A percentile compares a stretch with the other conserved stretches of the same genome.
These are phyloP conservation scores for Sarcoramphus papa DNA, from an alignment of 2,797 vertebrate species.

Conservation along the genomic window DNA sequence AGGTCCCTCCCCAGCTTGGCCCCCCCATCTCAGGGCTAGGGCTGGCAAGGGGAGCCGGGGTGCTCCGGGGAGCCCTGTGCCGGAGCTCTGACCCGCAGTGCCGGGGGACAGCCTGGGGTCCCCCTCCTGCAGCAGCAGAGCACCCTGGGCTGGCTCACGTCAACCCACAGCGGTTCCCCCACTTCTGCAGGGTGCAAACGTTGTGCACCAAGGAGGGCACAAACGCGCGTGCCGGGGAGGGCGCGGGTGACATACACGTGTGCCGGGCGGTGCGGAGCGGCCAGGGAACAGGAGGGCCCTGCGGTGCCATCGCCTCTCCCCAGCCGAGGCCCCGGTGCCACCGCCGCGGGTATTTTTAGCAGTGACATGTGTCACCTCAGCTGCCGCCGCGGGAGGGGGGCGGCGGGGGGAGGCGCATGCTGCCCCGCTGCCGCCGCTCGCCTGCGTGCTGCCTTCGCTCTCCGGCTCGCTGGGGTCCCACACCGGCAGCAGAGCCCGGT, in stretches of 20 bases:
- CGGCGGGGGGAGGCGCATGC: slow-evolving; percentile 27
- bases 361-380: slow-evolving; percentile 78
- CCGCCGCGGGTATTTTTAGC: slow-evolving; percentile 88
- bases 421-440: background rate
- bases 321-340: slow-evolving; percentile 10
- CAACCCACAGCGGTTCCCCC: rapidly evolving
- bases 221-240: rapidly evolving
- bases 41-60: background rate
- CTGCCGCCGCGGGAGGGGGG: slow-evolving; percentile 72
- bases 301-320: background rate
- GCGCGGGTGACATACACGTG: background rate
- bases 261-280: rapidly evolving
- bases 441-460: background rate
- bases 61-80: rapidly evolving
- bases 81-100: rapidly evolving
- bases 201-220: too few relatives aligned
- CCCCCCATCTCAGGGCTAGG: background rate
- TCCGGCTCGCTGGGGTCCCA: background rate
- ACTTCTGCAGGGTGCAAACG: rapidly evolving
- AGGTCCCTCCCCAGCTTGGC: background rate
- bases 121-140: background rate
- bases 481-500: background rate
- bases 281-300: background rate
- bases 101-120: background rate
- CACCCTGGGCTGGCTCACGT: background rate